These are phyloP conservation scores for Oncorhynchus masou DNA, from an alignment of 2,113 vertebrate genomes.

Conservation along the genomic window DNA sequence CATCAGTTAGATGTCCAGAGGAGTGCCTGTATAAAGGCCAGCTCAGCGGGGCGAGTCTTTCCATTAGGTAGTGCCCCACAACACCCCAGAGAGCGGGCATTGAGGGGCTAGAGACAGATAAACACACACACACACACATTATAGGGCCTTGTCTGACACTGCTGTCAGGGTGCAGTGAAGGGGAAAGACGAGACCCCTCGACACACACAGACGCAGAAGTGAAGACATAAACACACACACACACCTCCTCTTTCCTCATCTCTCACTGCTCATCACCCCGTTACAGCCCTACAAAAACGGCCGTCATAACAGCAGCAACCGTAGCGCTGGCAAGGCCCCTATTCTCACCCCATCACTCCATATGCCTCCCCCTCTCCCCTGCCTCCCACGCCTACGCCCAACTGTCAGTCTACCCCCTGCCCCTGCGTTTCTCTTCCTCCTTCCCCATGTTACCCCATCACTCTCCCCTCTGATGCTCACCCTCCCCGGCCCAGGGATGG, in stretches of 20 bases:
- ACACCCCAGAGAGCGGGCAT: slow-evolving; percentile 58
- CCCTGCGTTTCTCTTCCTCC: slow-evolving; percentile 11
- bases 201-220: slow-evolving; percentile 56
- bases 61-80: slow-evolving; percentile 71
- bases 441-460: not conserved
- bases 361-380: not conserved
- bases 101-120: slow-evolving; percentile 59
- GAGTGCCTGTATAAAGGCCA: slow-evolving; percentile 69
- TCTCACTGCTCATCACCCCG: slow-evolving; percentile 32
- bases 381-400: not conserved
- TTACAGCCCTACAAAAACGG: slow-evolving; percentile 43
- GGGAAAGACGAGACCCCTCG: slow-evolving; percentile 68
- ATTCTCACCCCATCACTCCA: slow-evolving; percentile 4
- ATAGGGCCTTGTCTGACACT: slow-evolving; percentile 69
- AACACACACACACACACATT: slow-evolving; percentile 62
- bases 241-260: slow-evolving; percentile 38
- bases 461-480: slow-evolving; percentile 15
- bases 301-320: slow-evolving; percentile 19
- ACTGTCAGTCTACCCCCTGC: slow-evolving; percentile 16
- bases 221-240: slow-evolving; percentile 37
- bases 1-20: slow-evolving; percentile 64
- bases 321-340: slow-evolving; percentile 31
- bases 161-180: slow-evolving; percentile 75
- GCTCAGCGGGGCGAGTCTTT: slow-evolving; percentile 66
- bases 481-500: slow-evolving; percentile 39